Conservation (phyloP, 2,888 invertebrate genomes). For the Ophion ellenae region DNA sequence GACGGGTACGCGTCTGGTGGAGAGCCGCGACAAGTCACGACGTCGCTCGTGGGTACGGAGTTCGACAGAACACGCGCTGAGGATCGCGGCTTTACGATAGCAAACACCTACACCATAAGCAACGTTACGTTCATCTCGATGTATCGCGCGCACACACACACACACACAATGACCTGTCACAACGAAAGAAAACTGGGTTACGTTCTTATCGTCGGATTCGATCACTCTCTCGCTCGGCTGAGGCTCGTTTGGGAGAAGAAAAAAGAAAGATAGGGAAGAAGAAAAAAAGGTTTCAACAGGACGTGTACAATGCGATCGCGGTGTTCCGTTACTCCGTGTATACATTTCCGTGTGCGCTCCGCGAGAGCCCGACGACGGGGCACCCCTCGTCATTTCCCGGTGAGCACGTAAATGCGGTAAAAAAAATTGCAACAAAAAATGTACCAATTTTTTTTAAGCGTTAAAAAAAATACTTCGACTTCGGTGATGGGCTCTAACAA, state of each 20-base stretch:
- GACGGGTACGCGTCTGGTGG: no score
- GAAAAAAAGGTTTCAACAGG: conserved; percentile 43
- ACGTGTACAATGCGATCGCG: conserved; percentile 10
- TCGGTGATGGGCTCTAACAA: no score
- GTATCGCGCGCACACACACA: conserved; percentile 4
- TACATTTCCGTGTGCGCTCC: background rate
- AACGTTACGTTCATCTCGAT: background rate
- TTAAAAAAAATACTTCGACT: no score
- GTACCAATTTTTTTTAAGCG: no score
- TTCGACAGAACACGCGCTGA: background rate
- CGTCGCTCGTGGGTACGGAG: background rate
- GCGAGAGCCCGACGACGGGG: no score
- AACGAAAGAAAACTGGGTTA: conserved; percentile 62
- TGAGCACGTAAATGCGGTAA: no score
- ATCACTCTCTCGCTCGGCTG: conserved; percentile 46
- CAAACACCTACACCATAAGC: conserved; percentile 22
- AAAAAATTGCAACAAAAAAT: no score
- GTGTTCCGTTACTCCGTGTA: conserved; percentile 37
- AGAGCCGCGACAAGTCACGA: no score
- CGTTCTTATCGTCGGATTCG: conserved; percentile 57
- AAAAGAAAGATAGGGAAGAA: background rate
- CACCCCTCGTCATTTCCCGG: no score
- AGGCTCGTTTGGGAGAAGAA: conserved; percentile 14
- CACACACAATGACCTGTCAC: background rate
- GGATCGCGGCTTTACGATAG: background rate